Percentiles rank a stretch among this genome's conserved stretches.
phyloP scores from a whole-genome alignment of 2,888 invertebrate genomes.

The Thymelicus sylvestris region DNA sequence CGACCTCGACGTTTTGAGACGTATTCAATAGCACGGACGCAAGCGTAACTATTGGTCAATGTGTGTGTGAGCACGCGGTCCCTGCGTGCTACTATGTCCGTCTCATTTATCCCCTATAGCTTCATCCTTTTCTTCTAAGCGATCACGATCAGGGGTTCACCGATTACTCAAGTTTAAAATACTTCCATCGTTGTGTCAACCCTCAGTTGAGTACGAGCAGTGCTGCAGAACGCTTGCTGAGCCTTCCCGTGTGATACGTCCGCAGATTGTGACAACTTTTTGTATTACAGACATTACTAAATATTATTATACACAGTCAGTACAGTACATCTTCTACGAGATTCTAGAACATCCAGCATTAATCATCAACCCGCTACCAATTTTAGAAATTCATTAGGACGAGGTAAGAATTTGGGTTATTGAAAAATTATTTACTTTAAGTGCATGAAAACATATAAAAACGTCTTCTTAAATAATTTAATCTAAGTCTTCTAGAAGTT shows the following conservation, averaged over 20 bases:
- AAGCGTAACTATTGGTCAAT: conserved; percentile 67
- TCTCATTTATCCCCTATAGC: conserved; percentile 62
- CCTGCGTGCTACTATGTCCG: conserved; percentile 66
- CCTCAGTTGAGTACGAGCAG: conserved; percentile 76
- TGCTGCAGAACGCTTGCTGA: conserved; percentile 59
- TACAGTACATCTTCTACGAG: conserved; percentile 49
- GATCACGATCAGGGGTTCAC: conserved; percentile 64
- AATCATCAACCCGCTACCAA: conserved; percentile 37
- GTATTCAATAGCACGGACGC: conserved; percentile 68
- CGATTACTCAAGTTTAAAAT: conserved; percentile 76
- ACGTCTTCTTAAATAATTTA: background rate
- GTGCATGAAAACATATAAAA: conserved; percentile 33
- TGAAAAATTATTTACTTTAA: conserved; percentile 3
- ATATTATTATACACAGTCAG: conserved; percentile 38
- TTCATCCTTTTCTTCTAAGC: conserved; percentile 55
- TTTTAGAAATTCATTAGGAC: conserved; percentile 49
- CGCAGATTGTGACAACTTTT: conserved; percentile 62
- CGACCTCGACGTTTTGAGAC: conserved; percentile 66
- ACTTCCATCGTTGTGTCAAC: conserved; percentile 65
- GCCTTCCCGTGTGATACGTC: conserved; percentile 54
- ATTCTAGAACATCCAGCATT: conserved; percentile 8
- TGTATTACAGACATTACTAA: conserved; percentile 58
- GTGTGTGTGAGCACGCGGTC: conserved; percentile 77
- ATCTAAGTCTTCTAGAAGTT: background rate
- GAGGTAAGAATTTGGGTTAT: conserved; percentile 56